Evolutionary conservation across 2,113 vertebrate species (phyloP), one percentile per base, ranked within the genome.

Genomic region (Mellivora capensis): DNA sequence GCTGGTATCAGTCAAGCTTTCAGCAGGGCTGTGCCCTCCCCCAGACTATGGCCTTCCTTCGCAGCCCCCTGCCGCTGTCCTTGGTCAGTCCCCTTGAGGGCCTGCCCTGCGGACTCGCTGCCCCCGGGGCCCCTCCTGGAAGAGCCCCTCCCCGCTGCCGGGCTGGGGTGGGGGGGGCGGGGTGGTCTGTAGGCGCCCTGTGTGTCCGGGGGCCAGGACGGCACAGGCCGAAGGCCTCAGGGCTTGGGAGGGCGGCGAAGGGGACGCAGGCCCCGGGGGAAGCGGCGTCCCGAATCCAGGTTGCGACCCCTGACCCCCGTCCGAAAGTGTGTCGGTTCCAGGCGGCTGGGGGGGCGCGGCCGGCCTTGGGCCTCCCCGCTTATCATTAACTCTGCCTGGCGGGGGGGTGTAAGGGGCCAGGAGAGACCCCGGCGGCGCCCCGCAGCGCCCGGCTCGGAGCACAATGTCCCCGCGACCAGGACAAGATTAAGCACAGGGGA

Each of bases 401-500:
- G 99, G 99, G 98, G 99, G 99, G 99, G 99, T 99, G 98, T 99
- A 99, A 99, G 98, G 98, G 99, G 99, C 99, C 99, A 99, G 99
- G 99, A 99, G 99, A 99, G 99, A 99, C 99, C 99, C 99, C 99
- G 99, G 99, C 98, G 99, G 97, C 99, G 98, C 99, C 99, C 99
- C 97, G 99, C 99, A 98, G 99, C 93, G 99, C 98, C 98, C 98
- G 98, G 99, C 99, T 99, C 98, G 4, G 98, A 99, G 98, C 99
- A 99, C 99, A 99, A 99, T 99, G 99, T 99, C 99, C 99, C 99
- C 96, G 99, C 99, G 99, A 99, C 99, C 99, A 99, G 99, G 99
- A 99, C 99, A 99, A 99, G 99, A 99, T 99, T 99, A 99, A 99
- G 99, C 99, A 99, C 99, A 99, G 99, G 99, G 99, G 99, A 99